Conservation (phyloP, 2,888 invertebrate species). For the Brachycybe producta region DNA sequence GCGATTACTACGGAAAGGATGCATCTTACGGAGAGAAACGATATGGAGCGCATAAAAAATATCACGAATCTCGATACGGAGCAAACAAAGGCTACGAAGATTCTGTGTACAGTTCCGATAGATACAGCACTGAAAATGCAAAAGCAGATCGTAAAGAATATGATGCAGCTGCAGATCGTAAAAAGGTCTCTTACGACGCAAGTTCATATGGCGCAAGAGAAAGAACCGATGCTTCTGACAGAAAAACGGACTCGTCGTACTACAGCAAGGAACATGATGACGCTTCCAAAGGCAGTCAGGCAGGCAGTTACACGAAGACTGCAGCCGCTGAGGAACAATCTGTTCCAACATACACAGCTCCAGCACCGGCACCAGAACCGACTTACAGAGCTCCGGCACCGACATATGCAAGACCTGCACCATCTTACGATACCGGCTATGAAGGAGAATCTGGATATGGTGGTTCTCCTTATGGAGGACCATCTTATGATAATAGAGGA, state of each 20-base stretch:
- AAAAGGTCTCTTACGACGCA: no score
- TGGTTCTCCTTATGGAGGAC: no score
- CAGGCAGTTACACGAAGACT: not conserved
- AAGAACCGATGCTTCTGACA: not conserved
- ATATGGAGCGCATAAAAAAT: not conserved
- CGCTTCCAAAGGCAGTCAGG: not conserved
- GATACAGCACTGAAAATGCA: not conserved
- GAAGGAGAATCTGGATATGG: not conserved
- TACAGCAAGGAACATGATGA: not conserved
- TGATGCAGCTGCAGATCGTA: no score
- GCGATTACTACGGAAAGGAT: not conserved
- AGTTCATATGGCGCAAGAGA: not conserved
- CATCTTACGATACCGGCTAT: not conserved
- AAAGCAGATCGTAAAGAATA: not conserved
- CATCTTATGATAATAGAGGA: not conserved
- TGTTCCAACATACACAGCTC: no score
- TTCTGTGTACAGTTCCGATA: conserved; percentile 4
- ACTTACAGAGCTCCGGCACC: no score
- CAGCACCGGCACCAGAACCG: no score
- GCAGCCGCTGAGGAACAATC: not conserved
- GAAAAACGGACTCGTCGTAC: no score
- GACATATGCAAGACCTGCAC: no score
- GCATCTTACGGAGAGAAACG: not conserved
- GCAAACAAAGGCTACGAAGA: not conserved
- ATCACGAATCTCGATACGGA: not conserved